Percentiles rank a stretch among this genome's conserved stretches.
Conservation (phyloP, 2,888 invertebrate genomes). For the Coenonympha arcania region DNA sequence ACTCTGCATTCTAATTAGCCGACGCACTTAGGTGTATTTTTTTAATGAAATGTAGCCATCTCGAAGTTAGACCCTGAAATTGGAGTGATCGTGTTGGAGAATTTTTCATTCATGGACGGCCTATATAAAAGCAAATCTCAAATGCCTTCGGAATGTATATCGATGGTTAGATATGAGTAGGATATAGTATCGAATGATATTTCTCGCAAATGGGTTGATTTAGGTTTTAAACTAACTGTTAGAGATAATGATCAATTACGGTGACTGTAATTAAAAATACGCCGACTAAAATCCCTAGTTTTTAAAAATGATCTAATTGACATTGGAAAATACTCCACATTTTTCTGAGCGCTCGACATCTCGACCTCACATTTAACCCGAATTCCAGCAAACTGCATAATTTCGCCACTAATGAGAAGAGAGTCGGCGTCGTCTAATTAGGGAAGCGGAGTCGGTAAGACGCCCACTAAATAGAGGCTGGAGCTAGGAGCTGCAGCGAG, state of each 20-base stretch:
- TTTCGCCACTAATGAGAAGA: slow-evolving; percentile 71
- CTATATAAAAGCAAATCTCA: too few species aligned
- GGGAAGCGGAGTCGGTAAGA: slow-evolving; percentile 64
- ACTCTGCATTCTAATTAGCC: slow-evolving; percentile 48
- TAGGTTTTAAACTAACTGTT: background rate
- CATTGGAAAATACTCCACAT: slow-evolving; percentile 40
- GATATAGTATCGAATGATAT: too few species aligned
- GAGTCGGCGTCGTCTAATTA: slow-evolving; percentile 69
- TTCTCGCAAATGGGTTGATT: too few species aligned
- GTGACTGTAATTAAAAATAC: background rate
- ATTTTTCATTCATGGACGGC: too few species aligned
- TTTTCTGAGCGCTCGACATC: slow-evolving; percentile 47
- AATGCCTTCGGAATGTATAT: too few species aligned
- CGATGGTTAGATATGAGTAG: too few species aligned
- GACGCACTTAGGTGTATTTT: slow-evolving; percentile 37
- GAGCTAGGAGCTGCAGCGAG: slow-evolving; percentile 31
- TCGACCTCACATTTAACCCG: slow-evolving; percentile 66
- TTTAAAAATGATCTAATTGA: slow-evolving; percentile 22
- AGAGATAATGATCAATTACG: background rate
- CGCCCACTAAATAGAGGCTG: slow-evolving; percentile 59
- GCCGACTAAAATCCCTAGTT: background rate
- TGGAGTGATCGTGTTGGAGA: background rate
- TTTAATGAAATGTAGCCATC: slow-evolving; percentile 37
- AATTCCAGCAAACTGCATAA: slow-evolving; percentile 70
- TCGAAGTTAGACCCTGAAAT: background rate